Evolutionary conservation across 2,888 invertebrate genomes (phyloP).

Genomic region (Eurytoma adleriae): DNA sequence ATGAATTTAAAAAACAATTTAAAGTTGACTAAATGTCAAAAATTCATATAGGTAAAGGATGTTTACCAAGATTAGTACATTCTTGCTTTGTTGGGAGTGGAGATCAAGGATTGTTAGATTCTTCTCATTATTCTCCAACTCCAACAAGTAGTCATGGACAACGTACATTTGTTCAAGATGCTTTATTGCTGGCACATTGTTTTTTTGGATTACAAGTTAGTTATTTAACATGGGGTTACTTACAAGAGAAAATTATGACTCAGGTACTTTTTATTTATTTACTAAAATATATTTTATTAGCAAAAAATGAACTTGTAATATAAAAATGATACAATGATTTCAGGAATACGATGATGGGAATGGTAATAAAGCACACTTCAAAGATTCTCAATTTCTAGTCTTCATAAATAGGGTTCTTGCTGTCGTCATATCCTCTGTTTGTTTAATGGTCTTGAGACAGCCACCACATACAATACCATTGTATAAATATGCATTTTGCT

Average conservation of each 20-base stretch:
- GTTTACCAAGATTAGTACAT: constrained; percentile 75
- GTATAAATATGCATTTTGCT: constrained; percentile 96
- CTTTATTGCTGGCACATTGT: constrained; percentile 84
- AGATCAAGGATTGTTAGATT: constrained; percentile 73
- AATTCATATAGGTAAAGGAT: constrained; percentile 75
- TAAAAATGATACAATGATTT: constrained; percentile 49
- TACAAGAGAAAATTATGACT: constrained; percentile 99
- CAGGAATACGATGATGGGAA: constrained; percentile 83
- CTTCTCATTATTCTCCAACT: constrained; percentile 68
- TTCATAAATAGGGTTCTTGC: constrained; percentile 96
- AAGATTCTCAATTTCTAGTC: constrained; percentile 97
- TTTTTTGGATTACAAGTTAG: constrained; percentile 92
- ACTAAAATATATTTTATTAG: neutral
- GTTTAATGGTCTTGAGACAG: constrained; percentile 80
- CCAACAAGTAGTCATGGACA: constrained; percentile 67
- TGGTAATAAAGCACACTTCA: constrained; percentile 85
- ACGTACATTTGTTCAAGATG: constrained; percentile 79
- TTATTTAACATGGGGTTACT: constrained; percentile 96
- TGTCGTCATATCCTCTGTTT: constrained; percentile 83
- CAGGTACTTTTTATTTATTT: constrained; percentile 77
- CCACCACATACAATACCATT: constrained; percentile 89
- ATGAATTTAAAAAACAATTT: neutral
- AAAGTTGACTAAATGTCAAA: neutral
- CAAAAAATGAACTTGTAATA: neutral
- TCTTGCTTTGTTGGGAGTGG: constrained; percentile 79